phyloP scores from a whole-genome alignment of 2,797 vertebrate genomes.

The Acipenser ruthenus region DNA sequence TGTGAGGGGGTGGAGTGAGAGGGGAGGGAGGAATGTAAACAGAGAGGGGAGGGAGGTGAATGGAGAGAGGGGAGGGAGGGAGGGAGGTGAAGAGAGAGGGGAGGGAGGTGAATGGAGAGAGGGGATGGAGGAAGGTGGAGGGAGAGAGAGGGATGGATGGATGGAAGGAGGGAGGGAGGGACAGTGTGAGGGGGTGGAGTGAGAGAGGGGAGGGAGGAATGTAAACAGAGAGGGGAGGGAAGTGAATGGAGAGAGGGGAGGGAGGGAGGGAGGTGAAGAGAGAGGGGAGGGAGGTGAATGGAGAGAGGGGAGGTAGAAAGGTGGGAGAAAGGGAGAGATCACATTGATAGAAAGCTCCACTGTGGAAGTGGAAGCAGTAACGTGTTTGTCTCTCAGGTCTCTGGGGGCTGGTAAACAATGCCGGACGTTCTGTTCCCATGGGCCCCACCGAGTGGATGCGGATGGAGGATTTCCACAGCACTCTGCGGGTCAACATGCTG shows the following conservation, averaged over 20 bases:
- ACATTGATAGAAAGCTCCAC: no score
- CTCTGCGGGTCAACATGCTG: constrained; percentile 73
- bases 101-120: no score
- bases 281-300: not conserved
- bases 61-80: not conserved
- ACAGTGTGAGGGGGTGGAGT: no score
- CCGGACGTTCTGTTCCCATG: constrained; percentile 75
- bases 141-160: no score
- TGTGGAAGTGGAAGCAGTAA: not conserved
- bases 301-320: not conserved
- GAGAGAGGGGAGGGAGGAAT: no score
- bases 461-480: constrained; percentile 67
- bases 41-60: no score
- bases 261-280: no score
- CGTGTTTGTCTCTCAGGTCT: constrained; percentile 57
- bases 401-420: constrained; percentile 90
- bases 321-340: not conserved
- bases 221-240: no score
- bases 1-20: no score
- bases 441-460: constrained; percentile 89
- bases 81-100: no score
- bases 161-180: no score
- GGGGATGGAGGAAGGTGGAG: not conserved
- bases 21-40: not conserved
- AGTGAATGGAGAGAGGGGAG: no score